Base-by-base conservation (phyloP, 2,797 vertebrate species). In the Cephalopachus bancanus region DNA sequence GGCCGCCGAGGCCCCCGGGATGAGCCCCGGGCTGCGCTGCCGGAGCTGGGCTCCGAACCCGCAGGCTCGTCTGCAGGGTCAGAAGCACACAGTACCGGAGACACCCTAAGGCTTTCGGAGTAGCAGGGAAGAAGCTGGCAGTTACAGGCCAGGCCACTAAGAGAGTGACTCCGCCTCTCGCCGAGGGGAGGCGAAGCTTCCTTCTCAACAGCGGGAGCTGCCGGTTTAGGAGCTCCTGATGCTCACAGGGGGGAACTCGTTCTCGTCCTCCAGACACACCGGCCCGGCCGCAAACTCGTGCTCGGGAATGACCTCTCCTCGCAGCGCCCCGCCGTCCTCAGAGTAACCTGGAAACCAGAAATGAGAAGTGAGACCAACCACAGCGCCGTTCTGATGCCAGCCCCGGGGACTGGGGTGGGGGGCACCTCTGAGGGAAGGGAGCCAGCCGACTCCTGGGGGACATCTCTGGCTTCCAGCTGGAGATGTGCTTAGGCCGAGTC, bases 211-310 rank as follows among this genome's bases (percentile, higher is more conserved):
- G 37, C 3, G 91, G 98, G 94, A 64, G 96, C n/a, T 81, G 96
- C 93, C 79, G 97, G 90, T 97, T 99, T 99, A 99, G 94, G 99
- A 99, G 96, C 98, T 98, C 98, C 98, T 98, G 98, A 99, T 99
- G 99, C 99, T 99, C 98, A 99, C 99, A 94, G 99, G 99, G 97
- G 99, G 99, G 67, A 99, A 99, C 96, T 99, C 99, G 93, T 99
- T 99, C 98, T 99, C 99, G 0, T 99, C 99, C 3, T 99, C 99
- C 62, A 99, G 99, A 97, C 99, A 99, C 96, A 99, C 98, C 0
- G 99, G 99, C 93, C 99, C 98, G 49, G 99, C 99, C 0, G 99
- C 99, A 85, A 99, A 99, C 98, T 99, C 99, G 0, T 99, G 99
- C 96, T 99, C 99, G 0, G 99, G 99, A 98, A 99, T 99, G 9